phyloP scores from a whole-genome alignment of 2,888 invertebrate species.

The Coleophora flavipennella region DNA sequence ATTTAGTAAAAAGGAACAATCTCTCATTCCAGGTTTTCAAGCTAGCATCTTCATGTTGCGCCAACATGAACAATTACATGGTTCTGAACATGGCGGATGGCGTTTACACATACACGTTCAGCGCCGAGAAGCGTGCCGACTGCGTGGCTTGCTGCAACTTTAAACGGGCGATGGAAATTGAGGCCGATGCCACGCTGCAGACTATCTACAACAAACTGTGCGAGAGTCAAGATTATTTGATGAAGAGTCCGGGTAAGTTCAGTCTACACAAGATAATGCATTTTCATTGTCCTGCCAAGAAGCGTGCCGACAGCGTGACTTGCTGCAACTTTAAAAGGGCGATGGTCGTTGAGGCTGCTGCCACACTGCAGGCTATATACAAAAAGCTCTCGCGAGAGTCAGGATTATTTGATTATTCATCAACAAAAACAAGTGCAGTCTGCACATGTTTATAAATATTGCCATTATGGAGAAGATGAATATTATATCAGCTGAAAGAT shows the following conservation, averaged over 20 bases:
- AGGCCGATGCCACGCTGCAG: constrained; percentile 76
- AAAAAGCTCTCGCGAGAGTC: constrained; percentile 83
- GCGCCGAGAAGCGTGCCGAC: constrained; percentile 88
- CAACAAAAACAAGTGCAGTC: no score
- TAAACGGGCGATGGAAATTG: constrained; percentile 75
- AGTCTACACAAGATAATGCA: no score
- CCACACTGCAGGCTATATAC: constrained; percentile 85
- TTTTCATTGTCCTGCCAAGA: no score
- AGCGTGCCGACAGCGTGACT: constrained; percentile 87
- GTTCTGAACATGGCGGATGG: constrained; percentile 97
- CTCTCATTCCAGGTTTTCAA: constrained; percentile 84
- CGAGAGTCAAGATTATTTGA: constrained; percentile 84
- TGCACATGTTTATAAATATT: no score
- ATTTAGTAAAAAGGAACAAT: no score
- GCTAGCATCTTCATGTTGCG: constrained; percentile 92
- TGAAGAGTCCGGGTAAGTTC: constrained; percentile 85
- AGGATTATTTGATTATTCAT: no score
- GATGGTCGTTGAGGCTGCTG: constrained; percentile 71
- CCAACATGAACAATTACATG: constrained; percentile 95
- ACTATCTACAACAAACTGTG: constrained; percentile 86
- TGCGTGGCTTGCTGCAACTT: constrained; percentile 91
- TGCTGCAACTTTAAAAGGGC: constrained; percentile 83
- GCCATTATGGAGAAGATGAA: no score
- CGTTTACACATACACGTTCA: constrained; percentile 95
- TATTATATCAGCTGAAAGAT: no score